Evolutionary conservation across 30 jellyfish, hydroid and myxozoan genomes (phyloP).

Genomic region (Pelagia noctiluca): DNA sequence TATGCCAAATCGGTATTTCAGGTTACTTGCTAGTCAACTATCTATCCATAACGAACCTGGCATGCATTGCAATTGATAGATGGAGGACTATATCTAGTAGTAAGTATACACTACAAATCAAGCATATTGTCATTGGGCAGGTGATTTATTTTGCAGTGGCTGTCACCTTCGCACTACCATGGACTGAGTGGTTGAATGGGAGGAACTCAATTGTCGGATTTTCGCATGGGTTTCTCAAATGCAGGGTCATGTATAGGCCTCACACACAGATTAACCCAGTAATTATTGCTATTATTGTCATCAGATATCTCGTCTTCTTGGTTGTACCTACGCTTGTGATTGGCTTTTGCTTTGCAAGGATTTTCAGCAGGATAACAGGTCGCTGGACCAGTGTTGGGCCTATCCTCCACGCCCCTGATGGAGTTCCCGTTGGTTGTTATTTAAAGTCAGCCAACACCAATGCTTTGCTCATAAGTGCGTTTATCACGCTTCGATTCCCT

Average conservation of each 20-base stretch:
- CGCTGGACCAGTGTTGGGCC: slow-evolving; percentile 58
- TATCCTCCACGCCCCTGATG: slow-evolving; percentile 29
- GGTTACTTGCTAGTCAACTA: slow-evolving; percentile 27
- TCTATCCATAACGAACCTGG: slow-evolving; percentile 46
- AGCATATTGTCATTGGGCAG: slow-evolving; percentile 44
- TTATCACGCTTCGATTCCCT: slow-evolving; percentile 50
- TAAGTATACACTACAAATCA: slow-evolving; percentile 19
- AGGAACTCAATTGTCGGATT: slow-evolving; percentile 14
- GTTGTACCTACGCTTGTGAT: slow-evolving; percentile 28
- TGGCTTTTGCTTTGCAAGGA: slow-evolving; percentile 31
- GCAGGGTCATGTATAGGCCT: slow-evolving; percentile 37
- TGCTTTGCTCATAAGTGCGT: slow-evolving; percentile 44
- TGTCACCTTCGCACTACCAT: slow-evolving; percentile 26
- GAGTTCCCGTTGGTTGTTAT: slow-evolving; percentile 64
- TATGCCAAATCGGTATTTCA: slow-evolving; percentile 42
- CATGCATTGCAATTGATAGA: slow-evolving; percentile 54
- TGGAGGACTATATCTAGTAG: slow-evolving; percentile 55
- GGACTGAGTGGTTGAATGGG: slow-evolving; percentile 22
- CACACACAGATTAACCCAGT: slow-evolving; percentile 7
- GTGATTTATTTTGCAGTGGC: slow-evolving; percentile 4
- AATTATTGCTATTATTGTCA: background rate
- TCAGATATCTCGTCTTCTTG: slow-evolving; percentile 16
- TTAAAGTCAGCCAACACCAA: slow-evolving; percentile 61
- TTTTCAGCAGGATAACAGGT: slow-evolving; percentile 33
- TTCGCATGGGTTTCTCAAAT: slow-evolving; percentile 54